Conservation (phyloP, 2,888 invertebrate genomes). For the Cyrtodaria siliqua region DNA sequence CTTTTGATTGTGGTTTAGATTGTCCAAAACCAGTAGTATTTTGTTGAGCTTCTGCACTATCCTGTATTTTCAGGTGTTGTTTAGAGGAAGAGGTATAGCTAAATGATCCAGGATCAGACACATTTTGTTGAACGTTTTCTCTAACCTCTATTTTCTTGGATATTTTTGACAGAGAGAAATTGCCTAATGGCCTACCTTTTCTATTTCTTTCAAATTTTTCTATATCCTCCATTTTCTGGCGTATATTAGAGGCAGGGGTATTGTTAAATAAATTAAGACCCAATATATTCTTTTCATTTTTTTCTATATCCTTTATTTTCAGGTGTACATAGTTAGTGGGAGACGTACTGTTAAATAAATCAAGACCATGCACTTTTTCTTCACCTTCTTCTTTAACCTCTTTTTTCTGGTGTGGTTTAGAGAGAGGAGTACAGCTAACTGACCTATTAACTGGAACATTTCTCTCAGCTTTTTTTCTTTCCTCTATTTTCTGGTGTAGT, state of each 20-base stretch:
- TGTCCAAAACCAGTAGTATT: not conserved
- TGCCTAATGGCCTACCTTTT: too few species aligned
- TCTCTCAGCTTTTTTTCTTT: not conserved
- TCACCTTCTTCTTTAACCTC: slow-evolving; percentile 10
- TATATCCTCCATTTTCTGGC: too few species aligned
- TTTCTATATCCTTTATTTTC: slow-evolving; percentile 18
- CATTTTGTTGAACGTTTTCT: not conserved
- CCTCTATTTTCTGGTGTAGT: not conserved
- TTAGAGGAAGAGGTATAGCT: slow-evolving; percentile 22
- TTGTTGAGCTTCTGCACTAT: not conserved
- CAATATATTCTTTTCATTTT: not conserved
- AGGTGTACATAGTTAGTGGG: too few species aligned
- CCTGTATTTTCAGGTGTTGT: slow-evolving; percentile 2
- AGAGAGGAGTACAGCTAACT: not conserved
- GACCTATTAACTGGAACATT: too few species aligned
- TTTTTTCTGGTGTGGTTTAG: too few species aligned
- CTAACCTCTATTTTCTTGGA: too few species aligned
- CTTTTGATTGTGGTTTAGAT: not conserved
- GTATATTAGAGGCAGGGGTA: too few species aligned
- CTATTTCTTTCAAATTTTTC: too few species aligned
- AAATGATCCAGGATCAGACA: slow-evolving; percentile 1
- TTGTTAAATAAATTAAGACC: too few species aligned
- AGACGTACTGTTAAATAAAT: too few species aligned
- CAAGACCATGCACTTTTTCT: too few species aligned
- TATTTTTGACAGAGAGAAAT: too few species aligned